Evolutionary conservation across 2,888 invertebrate genomes (phyloP).

Genomic region (Microctonus aethiopoides): DNA sequence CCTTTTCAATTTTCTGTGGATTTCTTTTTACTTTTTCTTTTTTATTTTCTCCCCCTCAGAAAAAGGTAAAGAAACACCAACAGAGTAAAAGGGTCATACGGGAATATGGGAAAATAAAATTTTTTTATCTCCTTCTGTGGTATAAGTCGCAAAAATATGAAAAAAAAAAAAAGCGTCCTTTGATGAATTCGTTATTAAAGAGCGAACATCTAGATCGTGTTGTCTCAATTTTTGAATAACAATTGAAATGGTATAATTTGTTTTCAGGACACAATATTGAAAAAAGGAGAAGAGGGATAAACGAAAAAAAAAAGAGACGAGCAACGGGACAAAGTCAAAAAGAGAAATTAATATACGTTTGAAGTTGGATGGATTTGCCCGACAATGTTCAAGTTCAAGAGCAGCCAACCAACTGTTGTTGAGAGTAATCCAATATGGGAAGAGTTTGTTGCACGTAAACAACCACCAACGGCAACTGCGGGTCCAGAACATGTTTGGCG

Average conservation of each 20-base stretch:
- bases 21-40: slow-evolving; percentile 6
- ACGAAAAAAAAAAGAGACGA: neutral
- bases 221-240: neutral
- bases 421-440: slow-evolving; percentile 87
- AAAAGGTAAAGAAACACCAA: neutral
- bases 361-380: slow-evolving; percentile 44
- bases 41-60: neutral
- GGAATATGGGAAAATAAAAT: neutral
- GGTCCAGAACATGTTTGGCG: slow-evolving; percentile 94
- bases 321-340: neutral
- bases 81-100: neutral
- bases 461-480: slow-evolving; percentile 80
- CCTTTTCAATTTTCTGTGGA: slow-evolving; percentile 34
- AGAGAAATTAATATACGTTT: slow-evolving; percentile 30
- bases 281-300: neutral
- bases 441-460: slow-evolving; percentile 88
- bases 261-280: neutral
- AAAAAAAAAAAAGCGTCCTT: neutral
- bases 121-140: neutral
- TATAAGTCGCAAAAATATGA: neutral
- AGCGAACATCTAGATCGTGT: neutral
- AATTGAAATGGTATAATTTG: slow-evolving; percentile 1
- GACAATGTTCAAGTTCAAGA: slow-evolving; percentile 79
- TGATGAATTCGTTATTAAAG: neutral
- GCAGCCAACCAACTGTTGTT: slow-evolving; percentile 69